Evolutionary conservation across 2,888 invertebrate genomes (phyloP).

Genomic region (Yponomeuta evonymella): DNA sequence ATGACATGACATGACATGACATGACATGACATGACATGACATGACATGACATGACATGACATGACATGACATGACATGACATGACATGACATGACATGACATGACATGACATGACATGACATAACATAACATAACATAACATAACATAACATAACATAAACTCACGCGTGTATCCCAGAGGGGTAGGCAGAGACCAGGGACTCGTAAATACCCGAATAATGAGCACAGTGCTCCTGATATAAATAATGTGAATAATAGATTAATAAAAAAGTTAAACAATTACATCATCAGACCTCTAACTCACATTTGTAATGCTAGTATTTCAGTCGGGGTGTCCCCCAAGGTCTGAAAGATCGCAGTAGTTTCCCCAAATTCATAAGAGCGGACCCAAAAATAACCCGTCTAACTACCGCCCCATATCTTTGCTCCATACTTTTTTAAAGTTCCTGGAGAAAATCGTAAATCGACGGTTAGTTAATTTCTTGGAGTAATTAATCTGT

Average conservation of each 20-base stretch:
- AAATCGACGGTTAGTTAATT: neutral
- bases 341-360: neutral
- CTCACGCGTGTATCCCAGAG: too few relatives aligned
- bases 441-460: neutral
- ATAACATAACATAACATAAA: too few relatives aligned
- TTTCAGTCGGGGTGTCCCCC: neutral
- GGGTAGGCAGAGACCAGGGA: too few relatives aligned
- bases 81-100: too few relatives aligned
- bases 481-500: neutral
- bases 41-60: too few relatives aligned
- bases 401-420: neutral
- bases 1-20: too few relatives aligned
- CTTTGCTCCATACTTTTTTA: neutral
- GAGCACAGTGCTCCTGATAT: neutral
- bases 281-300: neutral
- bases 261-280: neutral
- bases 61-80: too few relatives aligned
- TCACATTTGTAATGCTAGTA: neutral
- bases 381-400: neutral
- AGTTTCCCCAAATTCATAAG: neutral
- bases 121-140: too few relatives aligned
- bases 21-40: too few relatives aligned
- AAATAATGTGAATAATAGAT: neutral
- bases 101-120: too few relatives aligned
- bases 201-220: neutral